phyloP scores from a whole-genome alignment of 2,797 vertebrate species.

The Rhadinocentrus ornatus region DNA sequence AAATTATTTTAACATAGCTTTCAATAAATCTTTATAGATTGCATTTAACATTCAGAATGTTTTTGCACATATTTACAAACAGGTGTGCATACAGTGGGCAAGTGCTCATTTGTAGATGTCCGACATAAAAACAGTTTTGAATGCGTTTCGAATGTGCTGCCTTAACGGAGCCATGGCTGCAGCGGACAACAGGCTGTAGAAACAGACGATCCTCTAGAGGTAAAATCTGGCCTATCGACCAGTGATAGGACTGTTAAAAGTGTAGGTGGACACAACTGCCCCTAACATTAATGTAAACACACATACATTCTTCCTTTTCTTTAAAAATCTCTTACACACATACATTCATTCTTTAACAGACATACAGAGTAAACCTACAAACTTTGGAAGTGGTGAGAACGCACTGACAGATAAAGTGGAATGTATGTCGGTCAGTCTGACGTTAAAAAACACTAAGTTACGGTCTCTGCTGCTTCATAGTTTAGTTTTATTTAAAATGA shows the following conservation, averaged over 20 bases:
- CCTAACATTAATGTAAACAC: conserved; percentile 64
- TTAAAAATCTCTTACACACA: conserved; percentile 61
- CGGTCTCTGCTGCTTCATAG: conserved; percentile 75
- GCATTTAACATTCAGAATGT: conserved; percentile 75
- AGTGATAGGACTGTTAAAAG: conserved; percentile 59
- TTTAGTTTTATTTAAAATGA: conserved; percentile 63
- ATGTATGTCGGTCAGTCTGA: conserved; percentile 69
- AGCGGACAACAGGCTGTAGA: conserved; percentile 58
- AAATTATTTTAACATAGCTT: conserved; percentile 64
- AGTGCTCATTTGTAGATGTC: conserved; percentile 66
- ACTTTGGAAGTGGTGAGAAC: conserved; percentile 60
- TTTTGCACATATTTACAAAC: conserved; percentile 78
- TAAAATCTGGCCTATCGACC: conserved; percentile 64
- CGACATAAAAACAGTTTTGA: conserved; percentile 55
- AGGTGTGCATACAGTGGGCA: conserved; percentile 76
- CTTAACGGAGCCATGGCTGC: conserved; percentile 44
- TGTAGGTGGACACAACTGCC: conserved; percentile 57
- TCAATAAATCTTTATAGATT: conserved; percentile 68
- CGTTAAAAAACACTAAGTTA: conserved; percentile 73
- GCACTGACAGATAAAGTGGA: conserved; percentile 63
- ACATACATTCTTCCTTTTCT: conserved; percentile 48
- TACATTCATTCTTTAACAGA: conserved; percentile 59
- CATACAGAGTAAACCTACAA: conserved; percentile 53
- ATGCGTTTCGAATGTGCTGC: conserved; percentile 50
- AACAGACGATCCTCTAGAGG: conserved; percentile 61